Evolutionary conservation across 2,113 vertebrate genomes (phyloP).

Genomic region (Leptobrachium ailaonicum): DNA sequence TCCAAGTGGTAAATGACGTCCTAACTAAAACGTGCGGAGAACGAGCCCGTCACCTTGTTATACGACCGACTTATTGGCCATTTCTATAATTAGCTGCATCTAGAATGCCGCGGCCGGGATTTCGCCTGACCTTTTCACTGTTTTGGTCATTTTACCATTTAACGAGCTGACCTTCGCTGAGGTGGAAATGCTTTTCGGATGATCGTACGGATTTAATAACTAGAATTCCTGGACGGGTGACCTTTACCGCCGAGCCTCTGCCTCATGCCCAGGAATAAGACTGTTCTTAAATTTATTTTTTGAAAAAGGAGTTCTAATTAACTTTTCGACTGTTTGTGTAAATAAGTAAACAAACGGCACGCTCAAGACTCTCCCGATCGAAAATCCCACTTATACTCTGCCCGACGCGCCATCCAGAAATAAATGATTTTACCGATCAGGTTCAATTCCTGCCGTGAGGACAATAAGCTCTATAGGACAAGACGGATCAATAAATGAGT

Average conservation of each 20-base stretch:
- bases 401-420: slow-evolving; percentile 58
- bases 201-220: slow-evolving; percentile 75
- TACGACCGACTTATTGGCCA: background rate
- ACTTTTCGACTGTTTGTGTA: slow-evolving; percentile 66
- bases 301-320: slow-evolving; percentile 62
- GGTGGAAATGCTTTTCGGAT: slow-evolving; percentile 64
- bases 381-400: slow-evolving; percentile 51
- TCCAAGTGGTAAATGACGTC: no score
- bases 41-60: no score
- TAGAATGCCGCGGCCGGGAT: slow-evolving; percentile 57
- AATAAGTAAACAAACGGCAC: slow-evolving; percentile 73
- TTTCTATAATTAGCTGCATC: slow-evolving; percentile 48
- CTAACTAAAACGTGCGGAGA: no score
- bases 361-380: slow-evolving; percentile 65
- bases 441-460: slow-evolving; percentile 44
- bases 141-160: slow-evolving; percentile 71
- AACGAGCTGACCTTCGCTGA: slow-evolving; percentile 73
- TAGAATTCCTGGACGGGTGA: slow-evolving; percentile 73
- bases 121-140: slow-evolving; percentile 71
- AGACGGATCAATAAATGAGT: slow-evolving; percentile 26
- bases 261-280: slow-evolving; percentile 57
- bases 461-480: slow-evolving; percentile 10
- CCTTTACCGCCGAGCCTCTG: slow-evolving; percentile 66
- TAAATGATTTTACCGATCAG: slow-evolving; percentile 54
- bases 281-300: slow-evolving; percentile 26